Conservation (phyloP, 2,113 vertebrate genomes). For the Chlamydotis undulata region DNA sequence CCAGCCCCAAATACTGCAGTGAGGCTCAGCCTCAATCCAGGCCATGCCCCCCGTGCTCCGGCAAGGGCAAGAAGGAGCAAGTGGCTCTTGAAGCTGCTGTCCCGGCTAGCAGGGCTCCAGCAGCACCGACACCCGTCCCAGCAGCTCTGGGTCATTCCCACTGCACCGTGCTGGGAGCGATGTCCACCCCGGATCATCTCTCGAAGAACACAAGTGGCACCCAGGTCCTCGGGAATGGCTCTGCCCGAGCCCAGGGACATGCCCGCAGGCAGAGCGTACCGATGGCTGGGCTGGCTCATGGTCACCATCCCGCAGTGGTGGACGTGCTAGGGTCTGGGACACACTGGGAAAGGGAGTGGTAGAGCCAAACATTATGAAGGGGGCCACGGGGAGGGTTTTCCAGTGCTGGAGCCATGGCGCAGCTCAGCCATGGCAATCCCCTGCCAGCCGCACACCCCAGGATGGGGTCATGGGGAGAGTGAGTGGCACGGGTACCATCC, state of each 20-base stretch:
- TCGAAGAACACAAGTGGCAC: neutral
- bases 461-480: accelerated
- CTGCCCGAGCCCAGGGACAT: neutral
- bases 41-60: accelerated
- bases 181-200: neutral
- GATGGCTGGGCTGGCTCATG: accelerated
- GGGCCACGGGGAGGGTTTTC: neutral
- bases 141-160: neutral
- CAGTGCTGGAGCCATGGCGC: accelerated
- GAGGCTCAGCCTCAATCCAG: neutral
- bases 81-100: neutral
- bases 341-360: neutral
- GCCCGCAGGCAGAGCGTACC: accelerated
- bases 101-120: neutral
- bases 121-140: neutral
- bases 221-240: neutral
- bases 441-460: no score
- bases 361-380: neutral
- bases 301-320: neutral
- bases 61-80: neutral
- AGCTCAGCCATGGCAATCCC: accelerated
- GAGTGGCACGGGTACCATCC: neutral
- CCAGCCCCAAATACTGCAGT: neutral
- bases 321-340: accelerated
- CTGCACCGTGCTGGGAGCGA: accelerated